Base-by-base conservation (phyloP, 2,113 vertebrate species). In the Hymenochirus boettgeri region DNA sequence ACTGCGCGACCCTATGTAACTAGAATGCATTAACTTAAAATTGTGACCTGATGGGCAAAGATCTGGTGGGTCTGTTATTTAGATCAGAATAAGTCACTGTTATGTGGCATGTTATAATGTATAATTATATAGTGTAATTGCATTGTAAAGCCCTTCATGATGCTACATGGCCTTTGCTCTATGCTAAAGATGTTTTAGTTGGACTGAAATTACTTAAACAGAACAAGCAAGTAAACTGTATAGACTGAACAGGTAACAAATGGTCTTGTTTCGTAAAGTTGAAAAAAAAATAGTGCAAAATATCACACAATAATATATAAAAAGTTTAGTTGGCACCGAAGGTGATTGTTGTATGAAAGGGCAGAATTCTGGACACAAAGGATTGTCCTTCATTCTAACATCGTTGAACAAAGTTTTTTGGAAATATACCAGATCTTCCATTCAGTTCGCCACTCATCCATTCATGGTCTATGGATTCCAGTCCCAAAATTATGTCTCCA, bases 371-470 rank as follows among this genome's bases (percentile, higher is more conserved):
- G 65, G 56, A 45, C 72, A 73, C 29, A 52, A 63, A 53, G 64
- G 71, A 63, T 77, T 48, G 22, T 50, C 18, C 47, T 80, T 77
- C 83, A 11, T 76, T 75, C 51, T 77, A 69, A 60, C 65, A 76
- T 61, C 92, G 73, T 72, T 91, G 84, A 29, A 96, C 72, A 18
- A 92, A 96, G 79, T 85, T 95, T 79, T 85, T 93, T 42, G 94
- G 94, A 70, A 95, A 93, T 61, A 97, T 79, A 19, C 91, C 94
- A 60, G 81, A 82, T 72, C 75, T 90, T 4, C 91, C 93, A 67
- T 79, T 77, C 39, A 93, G 73, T 23, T 93, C 89, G 63, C 92
- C 94, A 37, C 85, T 78, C 85, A 95, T 87, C 94, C 94, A 97
- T 70, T 95, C 94, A 1, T 90, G 74, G 9, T 93, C 90, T 2